Evolutionary conservation across 2,113 vertebrate genomes (phyloP).

Genomic region (Excalfactoria chinensis): DNA sequence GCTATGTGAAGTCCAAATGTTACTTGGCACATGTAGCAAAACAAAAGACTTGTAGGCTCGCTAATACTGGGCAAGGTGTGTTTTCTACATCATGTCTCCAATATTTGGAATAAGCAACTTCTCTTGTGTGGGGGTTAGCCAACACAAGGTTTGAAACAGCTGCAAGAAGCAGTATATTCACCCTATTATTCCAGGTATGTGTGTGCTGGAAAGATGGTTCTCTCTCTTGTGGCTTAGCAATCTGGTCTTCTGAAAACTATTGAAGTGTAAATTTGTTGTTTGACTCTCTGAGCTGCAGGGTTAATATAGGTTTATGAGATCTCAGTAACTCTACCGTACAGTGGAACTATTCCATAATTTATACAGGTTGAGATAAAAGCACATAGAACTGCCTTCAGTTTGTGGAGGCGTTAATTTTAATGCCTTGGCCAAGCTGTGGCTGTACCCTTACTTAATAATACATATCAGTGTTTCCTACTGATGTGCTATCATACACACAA

Average conservation of each 20-base stretch:
- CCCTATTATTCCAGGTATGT: constrained; percentile 2
- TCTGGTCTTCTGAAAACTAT: not conserved
- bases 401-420: not conserved
- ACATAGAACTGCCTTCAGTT: not conserved
- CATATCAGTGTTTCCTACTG: not conserved
- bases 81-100: not conserved
- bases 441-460: not conserved
- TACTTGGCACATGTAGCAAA: not conserved
- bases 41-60: not conserved
- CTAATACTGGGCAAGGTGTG: too few species aligned
- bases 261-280: not conserved
- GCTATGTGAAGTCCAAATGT: not conserved
- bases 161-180: not conserved
- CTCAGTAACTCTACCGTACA: not conserved
- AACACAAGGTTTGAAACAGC: constrained; percentile 1
- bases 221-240: not conserved
- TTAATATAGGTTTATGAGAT: not conserved
- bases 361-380: not conserved
- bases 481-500: not conserved
- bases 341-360: not conserved
- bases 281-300: not conserved
- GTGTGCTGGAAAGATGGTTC: not conserved
- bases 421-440: not conserved
- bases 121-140: constrained; percentile 9
- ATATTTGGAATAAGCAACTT: not conserved